Evolutionary conservation across 2,113 vertebrate species (phyloP), one percentile per base, ranked within the genome.

Genomic region (Brienomyrus longianalis): DNA sequence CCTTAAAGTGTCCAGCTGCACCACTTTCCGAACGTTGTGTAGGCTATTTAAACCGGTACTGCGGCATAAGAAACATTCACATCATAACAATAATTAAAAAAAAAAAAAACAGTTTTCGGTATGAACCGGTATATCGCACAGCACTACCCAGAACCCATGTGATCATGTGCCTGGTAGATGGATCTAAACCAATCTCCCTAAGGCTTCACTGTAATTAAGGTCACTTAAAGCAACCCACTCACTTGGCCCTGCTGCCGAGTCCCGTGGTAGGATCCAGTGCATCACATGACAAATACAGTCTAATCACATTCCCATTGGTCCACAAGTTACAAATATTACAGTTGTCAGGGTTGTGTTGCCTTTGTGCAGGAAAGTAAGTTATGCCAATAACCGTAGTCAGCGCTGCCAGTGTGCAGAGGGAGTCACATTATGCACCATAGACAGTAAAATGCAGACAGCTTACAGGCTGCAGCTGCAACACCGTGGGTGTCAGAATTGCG

Each of bases 191-290:
- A 39, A 43, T 80, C 35, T 80, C 35, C 15, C 35, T 43, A 80
- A 80, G 74, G 31, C 35, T 80, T 80, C 31, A 39, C 74, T 80
- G 74, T 80, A 80, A 80, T 80, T 80, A 80, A 80, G 74, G 74
- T 80, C 74, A 80, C 74, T 39, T 80, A 80, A 80, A 39, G 74
- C 74, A 77, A 77, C 70, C 70, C 5, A 77, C 27, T 31, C 70
- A 80, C 35, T 80, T 80, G 74, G 70, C 70, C 6, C 3, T 19
- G 35, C 15, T 77, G 70, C 70, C 0, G 15, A 77, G 70, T 80
- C 74, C 74, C 35, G 1, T 35, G 35, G 17, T 43, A 43, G 74
- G 10, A 80, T 15, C 35, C 17, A 80, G 6, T 80, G 74, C 13
- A 39, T 43, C 74, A 80, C 17, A 80, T 80, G 74, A 80, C 35